Percentiles rank a stretch among this genome's conserved stretches.
These are phyloP conservation scores for Belonocnema kinseyi DNA, from an alignment of 1,140 invertebrate species.

Conservation along the genomic window DNA sequence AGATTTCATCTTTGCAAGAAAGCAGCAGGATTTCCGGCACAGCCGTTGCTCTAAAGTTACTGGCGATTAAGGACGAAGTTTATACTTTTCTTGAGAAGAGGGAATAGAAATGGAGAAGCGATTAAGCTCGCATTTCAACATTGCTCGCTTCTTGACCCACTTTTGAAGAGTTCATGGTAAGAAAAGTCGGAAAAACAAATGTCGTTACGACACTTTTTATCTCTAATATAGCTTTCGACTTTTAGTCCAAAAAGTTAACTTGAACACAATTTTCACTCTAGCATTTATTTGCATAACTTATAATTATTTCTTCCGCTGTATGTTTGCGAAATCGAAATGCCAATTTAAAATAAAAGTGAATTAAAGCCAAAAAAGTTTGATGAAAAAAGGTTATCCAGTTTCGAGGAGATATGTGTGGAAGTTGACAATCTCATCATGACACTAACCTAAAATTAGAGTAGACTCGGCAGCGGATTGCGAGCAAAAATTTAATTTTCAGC, in stretches of 20 bases:
- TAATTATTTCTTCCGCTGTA: too few species aligned
- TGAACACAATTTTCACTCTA: too few species aligned
- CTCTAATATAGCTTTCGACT: neutral
- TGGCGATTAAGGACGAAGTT: slow-evolving; percentile 56
- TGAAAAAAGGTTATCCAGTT: too few species aligned
- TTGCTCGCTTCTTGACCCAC: slow-evolving; percentile 8
- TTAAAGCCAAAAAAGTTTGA: too few species aligned
- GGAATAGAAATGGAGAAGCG: slow-evolving; percentile 46
- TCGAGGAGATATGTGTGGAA: too few species aligned
- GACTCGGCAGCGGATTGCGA: too few species aligned
- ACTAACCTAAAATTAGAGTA: too few species aligned
- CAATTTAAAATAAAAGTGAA: too few species aligned
- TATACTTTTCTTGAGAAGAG: slow-evolving; percentile 13
- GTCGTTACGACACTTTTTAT: slow-evolving; percentile 19
- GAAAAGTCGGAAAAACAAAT: slow-evolving; percentile 19
- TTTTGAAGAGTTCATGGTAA: neutral
- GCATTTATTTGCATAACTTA: too few species aligned
- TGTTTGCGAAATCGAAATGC: too few species aligned
- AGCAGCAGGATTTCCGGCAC: slow-evolving; percentile 1
- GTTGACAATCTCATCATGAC: too few species aligned
- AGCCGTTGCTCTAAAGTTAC: slow-evolving; percentile 52
- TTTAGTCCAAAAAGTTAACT: neutral
- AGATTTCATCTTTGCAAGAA: slow-evolving; percentile 15
- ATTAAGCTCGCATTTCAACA: slow-evolving; percentile 48
- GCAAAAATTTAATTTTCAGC: too few species aligned